phyloP scores from a whole-genome alignment of 2,113 vertebrate genomes.

The Myocastor coypus region DNA sequence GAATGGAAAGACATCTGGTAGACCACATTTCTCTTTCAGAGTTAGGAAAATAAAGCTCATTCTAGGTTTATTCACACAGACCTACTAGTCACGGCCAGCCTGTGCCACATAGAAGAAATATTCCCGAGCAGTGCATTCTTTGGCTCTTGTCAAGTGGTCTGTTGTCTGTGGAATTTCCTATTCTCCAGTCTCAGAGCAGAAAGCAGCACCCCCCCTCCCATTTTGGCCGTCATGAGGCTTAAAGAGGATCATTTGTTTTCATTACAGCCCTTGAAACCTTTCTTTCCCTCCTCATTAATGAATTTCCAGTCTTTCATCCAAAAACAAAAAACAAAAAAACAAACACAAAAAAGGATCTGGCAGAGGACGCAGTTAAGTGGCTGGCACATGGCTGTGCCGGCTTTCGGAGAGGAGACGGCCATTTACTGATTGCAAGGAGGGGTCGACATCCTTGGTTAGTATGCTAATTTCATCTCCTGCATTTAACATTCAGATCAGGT shows the following conservation, averaged over 20 bases:
- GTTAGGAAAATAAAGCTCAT: slow-evolving; percentile 60
- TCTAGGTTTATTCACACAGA: slow-evolving; percentile 61
- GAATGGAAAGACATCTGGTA: slow-evolving; percentile 68
- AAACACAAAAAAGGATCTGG: slow-evolving; percentile 77
- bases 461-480: slow-evolving; percentile 85
- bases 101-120: slow-evolving; percentile 62
- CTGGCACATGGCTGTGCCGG: slow-evolving; percentile 70
- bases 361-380: slow-evolving; percentile 80
- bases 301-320: slow-evolving; percentile 86
- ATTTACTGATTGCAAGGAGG: slow-evolving; percentile 80
- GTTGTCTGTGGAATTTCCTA: slow-evolving; percentile 84
- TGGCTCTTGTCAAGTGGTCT: slow-evolving; percentile 78
- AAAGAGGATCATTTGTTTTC: slow-evolving; percentile 86
- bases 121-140: slow-evolving; percentile 68
- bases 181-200: slow-evolving; percentile 71
- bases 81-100: slow-evolving; percentile 58
- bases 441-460: slow-evolving; percentile 85
- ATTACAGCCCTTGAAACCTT: slow-evolving; percentile 84
- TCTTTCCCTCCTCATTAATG: slow-evolving; percentile 85
- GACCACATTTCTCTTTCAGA: slow-evolving; percentile 66
- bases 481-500: slow-evolving; percentile 86
- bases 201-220: slow-evolving; percentile 12
- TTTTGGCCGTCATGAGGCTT: slow-evolving; percentile 79
- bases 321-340: slow-evolving; percentile 87
- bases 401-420: slow-evolving; percentile 80